A percentile compares a stretch with the other conserved stretches of the same genome.
Conservation (phyloP, 2,113 vertebrate species). For the Tachysurus vachellii region DNA sequence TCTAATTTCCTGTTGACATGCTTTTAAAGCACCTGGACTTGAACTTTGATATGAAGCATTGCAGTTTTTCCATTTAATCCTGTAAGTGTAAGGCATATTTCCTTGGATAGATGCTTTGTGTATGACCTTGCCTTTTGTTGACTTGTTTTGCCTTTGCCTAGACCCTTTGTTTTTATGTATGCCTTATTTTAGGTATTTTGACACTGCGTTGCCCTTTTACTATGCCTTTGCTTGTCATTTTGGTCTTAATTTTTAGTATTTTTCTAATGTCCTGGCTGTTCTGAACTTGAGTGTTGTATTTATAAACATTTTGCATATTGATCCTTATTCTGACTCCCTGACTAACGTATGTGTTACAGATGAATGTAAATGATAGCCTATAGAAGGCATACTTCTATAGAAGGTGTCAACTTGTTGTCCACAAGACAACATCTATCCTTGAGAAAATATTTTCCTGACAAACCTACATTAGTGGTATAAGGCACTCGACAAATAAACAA, state of each 20-base stretch:
- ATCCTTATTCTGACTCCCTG: neutral
- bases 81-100: neutral
- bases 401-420: neutral
- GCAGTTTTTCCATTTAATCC: no score
- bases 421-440: neutral
- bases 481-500: slow-evolving; percentile 73
- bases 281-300: neutral
- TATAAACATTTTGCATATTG: neutral
- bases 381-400: no score
- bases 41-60: no score
- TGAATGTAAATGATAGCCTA: neutral
- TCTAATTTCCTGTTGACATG: no score
- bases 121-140: neutral
- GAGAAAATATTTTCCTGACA: neutral
- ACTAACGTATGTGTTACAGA: neutral
- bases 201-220: neutral
- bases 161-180: neutral
- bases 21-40: no score
- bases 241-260: neutral
- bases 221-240: neutral
- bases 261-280: neutral
- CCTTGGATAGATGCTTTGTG: neutral
- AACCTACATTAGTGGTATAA: slow-evolving; percentile 46
- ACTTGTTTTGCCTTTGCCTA: neutral
- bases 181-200: neutral